Conservation (phyloP, 2,113 vertebrate genomes). For the Lynx canadensis region DNA sequence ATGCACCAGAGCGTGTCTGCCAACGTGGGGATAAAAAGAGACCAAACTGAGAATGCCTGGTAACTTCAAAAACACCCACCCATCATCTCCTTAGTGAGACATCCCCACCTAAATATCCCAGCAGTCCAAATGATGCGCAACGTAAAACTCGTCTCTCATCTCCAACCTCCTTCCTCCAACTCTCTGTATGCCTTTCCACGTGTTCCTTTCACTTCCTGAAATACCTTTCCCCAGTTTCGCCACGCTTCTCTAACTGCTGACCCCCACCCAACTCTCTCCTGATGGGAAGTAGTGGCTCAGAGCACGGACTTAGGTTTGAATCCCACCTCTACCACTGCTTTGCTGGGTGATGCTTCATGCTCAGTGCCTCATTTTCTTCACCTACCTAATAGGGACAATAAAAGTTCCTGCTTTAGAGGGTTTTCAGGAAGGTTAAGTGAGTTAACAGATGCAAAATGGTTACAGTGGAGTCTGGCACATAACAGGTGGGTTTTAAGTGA, state of each 20-base stretch:
- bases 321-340: not conserved
- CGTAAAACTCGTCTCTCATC: not conserved
- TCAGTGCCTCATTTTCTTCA: not conserved
- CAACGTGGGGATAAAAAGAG: not conserved
- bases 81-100: not conserved
- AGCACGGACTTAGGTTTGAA: not conserved
- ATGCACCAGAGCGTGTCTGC: not conserved
- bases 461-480: not conserved
- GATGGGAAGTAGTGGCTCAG: not conserved
- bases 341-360: not conserved
- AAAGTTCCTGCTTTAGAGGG: not conserved
- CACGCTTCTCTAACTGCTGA: not conserved
- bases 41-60: not conserved
- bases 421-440: not conserved
- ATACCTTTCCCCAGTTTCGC: not conserved
- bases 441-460: not conserved
- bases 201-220: not conserved
- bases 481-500: not conserved
- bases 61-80: not conserved
- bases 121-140: not conserved
- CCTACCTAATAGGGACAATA: not conserved
- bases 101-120: not conserved
- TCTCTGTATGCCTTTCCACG: not conserved
- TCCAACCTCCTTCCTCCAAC: not conserved
- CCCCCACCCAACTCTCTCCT: not conserved